Conservation (phyloP, 2,888 invertebrate species). For the Thymelicus sylvestris region DNA sequence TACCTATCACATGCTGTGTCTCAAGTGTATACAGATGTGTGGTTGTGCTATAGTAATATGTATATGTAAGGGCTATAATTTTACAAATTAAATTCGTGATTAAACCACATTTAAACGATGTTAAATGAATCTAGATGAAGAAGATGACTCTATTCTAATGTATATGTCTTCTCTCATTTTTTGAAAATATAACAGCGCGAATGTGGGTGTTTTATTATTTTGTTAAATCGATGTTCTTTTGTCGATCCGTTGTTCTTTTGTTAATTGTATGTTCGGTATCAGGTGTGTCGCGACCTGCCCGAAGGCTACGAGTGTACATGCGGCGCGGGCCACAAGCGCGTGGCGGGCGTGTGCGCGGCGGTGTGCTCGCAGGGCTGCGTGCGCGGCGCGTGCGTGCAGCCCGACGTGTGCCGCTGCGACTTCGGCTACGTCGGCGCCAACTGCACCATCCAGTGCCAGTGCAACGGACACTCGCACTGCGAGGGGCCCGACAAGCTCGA, state of each 20-base stretch:
- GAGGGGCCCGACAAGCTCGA: slow-evolving; percentile 93
- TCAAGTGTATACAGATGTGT: not conserved
- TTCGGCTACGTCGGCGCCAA: slow-evolving; percentile 98
- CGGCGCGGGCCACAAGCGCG: slow-evolving; percentile 88
- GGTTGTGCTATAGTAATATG: too few species aligned
- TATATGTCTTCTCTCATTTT: too few species aligned
- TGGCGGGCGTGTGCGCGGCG: slow-evolving; percentile 88
- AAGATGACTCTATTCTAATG: too few species aligned
- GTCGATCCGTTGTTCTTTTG: too few species aligned
- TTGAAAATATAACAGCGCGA: not conserved
- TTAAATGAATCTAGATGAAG: too few species aligned
- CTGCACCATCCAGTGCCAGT: slow-evolving; percentile 97
- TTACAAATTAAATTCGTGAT: too few species aligned
- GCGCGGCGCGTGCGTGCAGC: slow-evolving; percentile 92
- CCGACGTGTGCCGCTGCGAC: slow-evolving; percentile 94
- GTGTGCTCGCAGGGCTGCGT: slow-evolving; percentile 94
- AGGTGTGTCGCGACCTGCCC: slow-evolving; percentile 92
- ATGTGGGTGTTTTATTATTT: not conserved
- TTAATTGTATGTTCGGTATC: not conserved
- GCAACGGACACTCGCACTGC: slow-evolving; percentile 97
- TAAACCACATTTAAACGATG: too few species aligned
- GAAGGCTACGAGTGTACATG: slow-evolving; percentile 95
- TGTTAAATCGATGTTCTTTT: not conserved
- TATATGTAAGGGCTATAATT: too few species aligned
- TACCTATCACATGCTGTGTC: too few species aligned